Evolutionary conservation across 1,140 invertebrate species (phyloP), one percentile per base, ranked within the genome.

Genomic region (Coboldia fuscipes): DNA sequence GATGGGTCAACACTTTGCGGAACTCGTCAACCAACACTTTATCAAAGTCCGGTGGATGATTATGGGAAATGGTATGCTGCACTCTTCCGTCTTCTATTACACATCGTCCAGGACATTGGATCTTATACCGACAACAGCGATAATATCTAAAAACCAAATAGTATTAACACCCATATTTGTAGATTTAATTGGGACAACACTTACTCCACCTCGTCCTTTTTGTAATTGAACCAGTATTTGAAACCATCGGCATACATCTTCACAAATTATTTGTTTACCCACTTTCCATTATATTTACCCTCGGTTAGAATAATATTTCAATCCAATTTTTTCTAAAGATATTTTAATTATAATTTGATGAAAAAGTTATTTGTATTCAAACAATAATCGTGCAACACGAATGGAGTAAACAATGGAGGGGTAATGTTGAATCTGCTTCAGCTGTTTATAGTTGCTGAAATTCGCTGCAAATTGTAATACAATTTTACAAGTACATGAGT

Each of bases 161-260:
- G 12, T 21, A 31, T 18, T 16, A 8, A 29, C 2, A 13, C 2
- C 5, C 5, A 19, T 1, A 13, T n/a, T 23, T 7, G 12, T 12
- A 15, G 6, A 14, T 16, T n/a, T 29, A 15, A 4, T 28, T 35
- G n/a, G 18, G 2, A 19, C 1, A 3, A 15, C 5, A 30, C 17
- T 23, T 24, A 39, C 38, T 18, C 36, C 17, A 24, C 33, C n/a
- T 19, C 23, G 7, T 26, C 30, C 23, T 30, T 39, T 10, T 32
- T 39, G 23, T 36, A 39, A 3, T 34, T 34, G 10, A 36, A 20
- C 38, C 38, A 39, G 16, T 36, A 39, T 29, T 39, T 39, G 23
- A 29, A 36, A 32, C 38, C 38, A 15, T 39, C 38, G 5, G 30
- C 6, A 31, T 33, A 36, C 38, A 39, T 39, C n/a, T n/a, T n/a